Percentiles rank a stretch among this genome's conserved stretches.
Conservation (phyloP, 1,140 invertebrate genomes). For the Conus ventricosus region DNA sequence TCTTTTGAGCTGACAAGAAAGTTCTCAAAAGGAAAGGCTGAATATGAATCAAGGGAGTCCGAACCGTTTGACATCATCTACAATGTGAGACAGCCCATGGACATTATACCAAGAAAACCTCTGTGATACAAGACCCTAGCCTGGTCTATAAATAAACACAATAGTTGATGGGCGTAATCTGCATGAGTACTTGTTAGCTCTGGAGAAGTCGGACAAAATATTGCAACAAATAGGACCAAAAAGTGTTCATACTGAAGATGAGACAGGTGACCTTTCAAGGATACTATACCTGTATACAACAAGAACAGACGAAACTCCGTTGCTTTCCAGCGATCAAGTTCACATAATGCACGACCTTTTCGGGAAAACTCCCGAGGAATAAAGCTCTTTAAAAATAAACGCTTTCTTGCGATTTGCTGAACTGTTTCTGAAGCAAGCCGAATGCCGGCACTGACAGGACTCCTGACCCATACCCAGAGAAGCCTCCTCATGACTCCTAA, state of each 20-base stretch:
- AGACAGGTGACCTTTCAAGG: constrained; percentile 65
- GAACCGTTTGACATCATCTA: constrained; percentile 71
- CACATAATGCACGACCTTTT: constrained; percentile 68
- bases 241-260: constrained; percentile 72
- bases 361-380: constrained; percentile 72
- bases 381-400: constrained; percentile 38
- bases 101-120: constrained; percentile 71
- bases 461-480: constrained; percentile 60
- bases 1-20: constrained; percentile 72
- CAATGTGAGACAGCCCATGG: constrained; percentile 72
- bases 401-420: constrained; percentile 41
- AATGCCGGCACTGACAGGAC: constrained; percentile 26
- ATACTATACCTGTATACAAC: constrained; percentile 73
- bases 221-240: constrained; percentile 66
- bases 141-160: constrained; percentile 66
- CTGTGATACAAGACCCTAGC: constrained; percentile 60
- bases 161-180: constrained; percentile 61
- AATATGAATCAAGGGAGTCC: constrained; percentile 72
- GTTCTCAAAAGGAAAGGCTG: constrained; percentile 76
- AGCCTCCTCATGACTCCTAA: constrained; percentile 72
- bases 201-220: constrained; percentile 64
- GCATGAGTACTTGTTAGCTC: constrained; percentile 36
- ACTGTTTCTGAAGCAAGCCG: constrained; percentile 25
- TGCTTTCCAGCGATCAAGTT: constrained; percentile 74
- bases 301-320: constrained; percentile 76